Conservation (phyloP, 2,888 invertebrate genomes). For the Coelopa pilipes region DNA sequence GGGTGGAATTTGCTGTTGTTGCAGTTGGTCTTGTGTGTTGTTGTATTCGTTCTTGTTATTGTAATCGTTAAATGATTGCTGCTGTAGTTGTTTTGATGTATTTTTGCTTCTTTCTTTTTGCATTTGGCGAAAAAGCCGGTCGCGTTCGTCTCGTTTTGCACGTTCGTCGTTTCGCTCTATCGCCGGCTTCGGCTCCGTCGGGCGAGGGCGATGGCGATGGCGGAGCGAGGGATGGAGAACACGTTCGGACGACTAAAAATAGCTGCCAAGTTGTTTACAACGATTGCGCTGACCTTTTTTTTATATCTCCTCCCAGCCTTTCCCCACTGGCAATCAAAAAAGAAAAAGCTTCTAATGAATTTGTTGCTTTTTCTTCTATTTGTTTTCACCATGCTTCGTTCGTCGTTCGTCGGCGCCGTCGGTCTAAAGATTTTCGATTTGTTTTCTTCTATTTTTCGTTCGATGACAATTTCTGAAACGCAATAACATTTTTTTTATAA, state of each 20-base stretch:
- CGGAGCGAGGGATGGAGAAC: neutral
- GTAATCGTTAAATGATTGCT: too few relatives aligned
- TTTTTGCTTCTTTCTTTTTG: neutral
- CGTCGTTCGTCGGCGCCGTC: neutral
- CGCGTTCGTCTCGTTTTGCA: neutral
- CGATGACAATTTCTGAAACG: constrained; percentile 17
- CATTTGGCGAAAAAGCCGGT: constrained; percentile 7
- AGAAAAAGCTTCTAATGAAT: neutral
- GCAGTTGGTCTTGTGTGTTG: too few relatives aligned
- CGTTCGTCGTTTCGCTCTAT: neutral
- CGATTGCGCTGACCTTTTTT: neutral
- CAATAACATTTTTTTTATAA: constrained; percentile 11
- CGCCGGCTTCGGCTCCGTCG: neutral
- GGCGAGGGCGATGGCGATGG: too few relatives aligned
- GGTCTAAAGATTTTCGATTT: neutral
- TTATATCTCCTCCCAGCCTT: neutral
- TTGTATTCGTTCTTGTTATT: too few relatives aligned
- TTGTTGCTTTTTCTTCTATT: neutral
- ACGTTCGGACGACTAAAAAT: constrained; percentile 3
- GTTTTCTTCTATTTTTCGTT: constrained; percentile 1
- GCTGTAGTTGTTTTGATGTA: neutral
- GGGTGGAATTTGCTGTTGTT: too few relatives aligned
- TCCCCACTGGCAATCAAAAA: neutral
- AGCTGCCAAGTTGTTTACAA: constrained; percentile 10
- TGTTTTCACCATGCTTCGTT: neutral